Evolutionary conservation across 2,797 vertebrate genomes (phyloP).

Genomic region (Sebastiscus albofasciatus): DNA sequence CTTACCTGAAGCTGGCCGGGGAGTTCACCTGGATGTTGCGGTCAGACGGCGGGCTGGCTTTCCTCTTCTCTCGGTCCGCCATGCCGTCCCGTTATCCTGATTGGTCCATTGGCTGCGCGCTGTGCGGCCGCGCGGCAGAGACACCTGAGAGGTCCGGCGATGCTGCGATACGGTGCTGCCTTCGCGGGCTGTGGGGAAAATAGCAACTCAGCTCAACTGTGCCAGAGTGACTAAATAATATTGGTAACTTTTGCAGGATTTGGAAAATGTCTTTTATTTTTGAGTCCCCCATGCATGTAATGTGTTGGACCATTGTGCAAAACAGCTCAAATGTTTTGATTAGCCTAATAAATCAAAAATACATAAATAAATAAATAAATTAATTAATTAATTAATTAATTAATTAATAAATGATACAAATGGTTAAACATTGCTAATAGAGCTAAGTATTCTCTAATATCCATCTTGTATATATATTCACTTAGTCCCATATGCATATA

Average conservation of each 20-base stretch:
- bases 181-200: constrained; percentile 42
- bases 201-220: not conserved
- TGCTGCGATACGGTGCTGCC: constrained; percentile 51
- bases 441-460: not conserved
- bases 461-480: too few species aligned
- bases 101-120: constrained; percentile 61
- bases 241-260: not conserved
- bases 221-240: not conserved
- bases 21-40: constrained; percentile 63
- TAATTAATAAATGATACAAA: not conserved
- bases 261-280: not conserved
- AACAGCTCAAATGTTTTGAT: not conserved
- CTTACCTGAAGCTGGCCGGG: constrained; percentile 67
- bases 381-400: too few species aligned
- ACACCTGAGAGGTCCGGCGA: constrained; percentile 63
- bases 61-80: constrained; percentile 89
- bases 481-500: too few species aligned
- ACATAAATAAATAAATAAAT: not conserved
- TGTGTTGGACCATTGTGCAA: not conserved
- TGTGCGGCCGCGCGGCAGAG: constrained; percentile 28
- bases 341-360: not conserved
- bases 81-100: constrained; percentile 75
- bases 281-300: not conserved
- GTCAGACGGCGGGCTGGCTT: constrained; percentile 77
- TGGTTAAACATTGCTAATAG: not conserved